phyloP scores from a whole-genome alignment of 2,888 invertebrate species.

The Polia nebulosa region DNA sequence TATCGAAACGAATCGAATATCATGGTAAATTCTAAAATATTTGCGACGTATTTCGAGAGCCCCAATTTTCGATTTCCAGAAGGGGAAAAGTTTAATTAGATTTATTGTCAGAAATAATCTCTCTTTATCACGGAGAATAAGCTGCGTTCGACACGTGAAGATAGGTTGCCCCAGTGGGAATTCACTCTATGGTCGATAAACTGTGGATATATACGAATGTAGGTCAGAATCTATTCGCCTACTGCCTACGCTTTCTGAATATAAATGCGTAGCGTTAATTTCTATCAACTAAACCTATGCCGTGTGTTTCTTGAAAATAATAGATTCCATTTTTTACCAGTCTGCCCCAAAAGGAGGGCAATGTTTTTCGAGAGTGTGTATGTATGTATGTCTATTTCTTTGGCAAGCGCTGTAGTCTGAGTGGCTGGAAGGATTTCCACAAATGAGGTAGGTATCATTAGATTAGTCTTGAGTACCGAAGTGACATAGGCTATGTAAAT shows the following conservation, averaged over 20 bases:
- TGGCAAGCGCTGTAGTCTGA: too few relatives aligned
- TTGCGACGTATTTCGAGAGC: neutral
- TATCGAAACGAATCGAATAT: slow-evolving; percentile 11
- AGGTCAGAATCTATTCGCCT: slow-evolving; percentile 42
- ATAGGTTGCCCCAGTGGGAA: slow-evolving; percentile 40
- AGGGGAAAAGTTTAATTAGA: slow-evolving; percentile 48
- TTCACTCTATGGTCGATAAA: slow-evolving; percentile 34
- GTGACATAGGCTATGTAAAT: too few relatives aligned
- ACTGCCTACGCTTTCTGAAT: slow-evolving; percentile 32
- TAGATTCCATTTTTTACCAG: neutral
- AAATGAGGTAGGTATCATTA: too few relatives aligned
- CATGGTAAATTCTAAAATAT: slow-evolving; percentile 4
- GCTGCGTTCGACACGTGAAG: slow-evolving; percentile 48
- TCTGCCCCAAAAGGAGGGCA: too few relatives aligned
- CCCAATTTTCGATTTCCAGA: slow-evolving; percentile 9
- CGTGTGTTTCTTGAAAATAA: neutral
- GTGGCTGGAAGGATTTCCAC: too few relatives aligned
- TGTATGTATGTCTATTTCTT: too few relatives aligned
- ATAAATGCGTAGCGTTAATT: slow-evolving; percentile 37
- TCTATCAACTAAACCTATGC: slow-evolving; percentile 1
- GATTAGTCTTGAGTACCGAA: too few relatives aligned
- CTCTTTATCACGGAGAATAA: slow-evolving; percentile 15
- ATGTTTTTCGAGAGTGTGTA: too few relatives aligned
- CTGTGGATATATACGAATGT: slow-evolving; percentile 33
- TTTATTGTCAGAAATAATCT: slow-evolving; percentile 53